These are phyloP conservation scores for Mystacornis crossleyi DNA, from an alignment of 2,113 vertebrate genomes.

Conservation along the genomic window DNA sequence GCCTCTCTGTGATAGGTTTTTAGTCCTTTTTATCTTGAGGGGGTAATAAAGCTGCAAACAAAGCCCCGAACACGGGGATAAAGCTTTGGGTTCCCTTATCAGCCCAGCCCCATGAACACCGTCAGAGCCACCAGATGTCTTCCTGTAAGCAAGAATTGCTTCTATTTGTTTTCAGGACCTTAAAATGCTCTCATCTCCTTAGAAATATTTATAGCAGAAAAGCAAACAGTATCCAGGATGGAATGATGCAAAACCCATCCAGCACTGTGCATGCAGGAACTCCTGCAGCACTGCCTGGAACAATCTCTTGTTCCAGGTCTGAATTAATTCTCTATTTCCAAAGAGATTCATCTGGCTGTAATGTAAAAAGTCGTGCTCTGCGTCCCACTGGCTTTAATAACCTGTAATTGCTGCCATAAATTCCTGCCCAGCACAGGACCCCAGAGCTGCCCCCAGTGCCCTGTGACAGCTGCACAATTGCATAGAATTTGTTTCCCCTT, in stretches of 20 bases:
- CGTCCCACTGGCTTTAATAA: slow-evolving; percentile 4
- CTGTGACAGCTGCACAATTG: not conserved
- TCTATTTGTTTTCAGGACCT: slow-evolving; percentile 11
- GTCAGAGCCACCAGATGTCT: slow-evolving; percentile 37
- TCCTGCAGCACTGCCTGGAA: slow-evolving; percentile 17
- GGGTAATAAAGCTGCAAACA: slow-evolving; percentile 39
- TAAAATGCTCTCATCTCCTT: slow-evolving; percentile 58
- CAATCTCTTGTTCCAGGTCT: not conserved
- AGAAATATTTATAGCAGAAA: slow-evolving; percentile 47
- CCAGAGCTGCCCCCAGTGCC: not conserved
- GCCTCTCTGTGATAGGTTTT: not conserved
- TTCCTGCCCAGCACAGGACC: not conserved
- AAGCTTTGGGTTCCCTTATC: slow-evolving; percentile 48
- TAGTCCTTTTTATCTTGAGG: slow-evolving; percentile 16
- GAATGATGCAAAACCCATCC: slow-evolving; percentile 8
- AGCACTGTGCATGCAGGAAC: not conserved
- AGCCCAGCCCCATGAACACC: not conserved
- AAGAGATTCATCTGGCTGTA: not conserved
- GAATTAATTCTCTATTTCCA: not conserved
- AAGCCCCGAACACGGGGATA: not conserved
- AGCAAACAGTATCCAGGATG: slow-evolving; percentile 58
- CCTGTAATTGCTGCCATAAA: not conserved
- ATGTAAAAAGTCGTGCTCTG: not conserved
- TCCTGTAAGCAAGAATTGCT: slow-evolving; percentile 37
- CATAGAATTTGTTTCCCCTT: not conserved